These are phyloP conservation scores for Guaruba guarouba DNA, from an alignment of 2,113 vertebrate genomes.

Conservation along the genomic window DNA sequence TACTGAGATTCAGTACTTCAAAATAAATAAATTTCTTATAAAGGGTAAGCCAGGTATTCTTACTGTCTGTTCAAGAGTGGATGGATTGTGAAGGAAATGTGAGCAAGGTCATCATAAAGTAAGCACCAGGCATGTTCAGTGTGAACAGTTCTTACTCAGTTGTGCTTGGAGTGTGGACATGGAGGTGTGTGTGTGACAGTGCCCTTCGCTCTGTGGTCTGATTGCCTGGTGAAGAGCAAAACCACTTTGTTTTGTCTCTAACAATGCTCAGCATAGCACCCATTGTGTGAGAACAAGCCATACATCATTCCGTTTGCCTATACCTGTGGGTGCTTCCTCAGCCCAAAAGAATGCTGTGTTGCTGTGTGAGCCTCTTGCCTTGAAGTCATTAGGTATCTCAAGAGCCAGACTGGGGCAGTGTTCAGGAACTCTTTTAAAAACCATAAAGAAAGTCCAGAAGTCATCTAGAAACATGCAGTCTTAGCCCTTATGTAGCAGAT, in stretches of 20 bases:
- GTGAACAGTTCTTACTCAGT: neutral
- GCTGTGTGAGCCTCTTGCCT: neutral
- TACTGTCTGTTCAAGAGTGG: neutral
- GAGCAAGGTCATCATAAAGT: neutral
- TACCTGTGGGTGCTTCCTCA: neutral
- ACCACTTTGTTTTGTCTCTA: neutral
- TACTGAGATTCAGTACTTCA: neutral
- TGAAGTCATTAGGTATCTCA: neutral
- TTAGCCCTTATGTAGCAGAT: neutral
- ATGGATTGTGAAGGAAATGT: neutral
- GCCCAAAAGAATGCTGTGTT: neutral
- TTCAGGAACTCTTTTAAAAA: neutral
- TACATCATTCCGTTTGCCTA: neutral
- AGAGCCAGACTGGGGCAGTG: neutral
- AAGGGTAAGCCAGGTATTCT: neutral
- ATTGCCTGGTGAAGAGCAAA: neutral
- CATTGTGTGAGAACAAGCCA: neutral
- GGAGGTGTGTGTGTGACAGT: neutral
- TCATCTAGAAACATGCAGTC: neutral
- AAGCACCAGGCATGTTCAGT: neutral
- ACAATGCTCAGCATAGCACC: neutral
- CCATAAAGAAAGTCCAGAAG: neutral
- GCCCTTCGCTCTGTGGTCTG: neutral
- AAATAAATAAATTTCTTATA: neutral
- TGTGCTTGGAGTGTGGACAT: neutral